Evolutionary conservation across 2,797 vertebrate species (phyloP).

Genomic region (Caiman crocodilus): DNA sequence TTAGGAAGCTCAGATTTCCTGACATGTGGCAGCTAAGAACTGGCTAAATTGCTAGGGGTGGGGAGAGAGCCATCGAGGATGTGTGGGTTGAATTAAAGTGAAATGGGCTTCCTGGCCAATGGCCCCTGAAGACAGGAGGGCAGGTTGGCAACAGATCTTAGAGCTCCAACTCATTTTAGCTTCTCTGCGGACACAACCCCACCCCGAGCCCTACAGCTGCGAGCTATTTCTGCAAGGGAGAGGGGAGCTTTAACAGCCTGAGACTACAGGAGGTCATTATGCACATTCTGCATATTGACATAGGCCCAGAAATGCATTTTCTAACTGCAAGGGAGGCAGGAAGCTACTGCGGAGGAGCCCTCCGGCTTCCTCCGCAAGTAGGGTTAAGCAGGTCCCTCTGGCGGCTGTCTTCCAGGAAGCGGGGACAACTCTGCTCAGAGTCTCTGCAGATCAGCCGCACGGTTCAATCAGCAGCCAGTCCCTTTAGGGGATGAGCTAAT

Average conservation of each 20-base stretch:
- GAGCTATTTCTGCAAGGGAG: background rate
- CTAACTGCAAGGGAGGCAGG: background rate
- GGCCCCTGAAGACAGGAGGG: no score
- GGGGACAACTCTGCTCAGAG: background rate
- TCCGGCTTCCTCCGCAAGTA: background rate
- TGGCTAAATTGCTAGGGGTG: no score
- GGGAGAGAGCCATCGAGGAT: no score
- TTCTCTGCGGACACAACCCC: background rate
- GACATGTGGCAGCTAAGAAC: no score
- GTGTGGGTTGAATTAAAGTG: no score
- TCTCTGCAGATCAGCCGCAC: background rate
- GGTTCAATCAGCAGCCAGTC: background rate
- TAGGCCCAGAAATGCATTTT: background rate
- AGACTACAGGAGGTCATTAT: background rate
- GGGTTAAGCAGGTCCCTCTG: background rate
- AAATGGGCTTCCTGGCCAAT: no score
- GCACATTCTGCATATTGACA: background rate
- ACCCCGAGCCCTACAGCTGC: background rate
- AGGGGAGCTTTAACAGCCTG: background rate
- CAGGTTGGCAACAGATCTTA: background rate
- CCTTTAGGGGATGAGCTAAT: background rate
- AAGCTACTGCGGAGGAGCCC: background rate
- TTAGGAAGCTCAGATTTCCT: no score
- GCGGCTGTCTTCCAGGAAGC: background rate
- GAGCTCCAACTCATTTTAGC: background rate